phyloP scores from a whole-genome alignment of 2,888 invertebrate species.

The Strigamia crassipes region DNA sequence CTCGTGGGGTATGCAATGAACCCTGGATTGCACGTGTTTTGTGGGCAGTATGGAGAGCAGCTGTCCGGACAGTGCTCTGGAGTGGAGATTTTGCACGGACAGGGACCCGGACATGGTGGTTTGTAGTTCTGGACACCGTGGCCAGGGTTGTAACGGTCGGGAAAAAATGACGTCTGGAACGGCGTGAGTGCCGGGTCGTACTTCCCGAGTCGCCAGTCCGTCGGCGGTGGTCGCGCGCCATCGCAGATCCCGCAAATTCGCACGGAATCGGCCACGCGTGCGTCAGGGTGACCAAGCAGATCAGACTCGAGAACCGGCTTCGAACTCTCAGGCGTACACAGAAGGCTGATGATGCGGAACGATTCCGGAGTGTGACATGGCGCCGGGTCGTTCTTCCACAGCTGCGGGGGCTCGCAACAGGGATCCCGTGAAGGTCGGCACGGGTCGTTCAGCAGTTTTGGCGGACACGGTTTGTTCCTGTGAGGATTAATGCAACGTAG shows the following conservation, averaged over 20 bases:
- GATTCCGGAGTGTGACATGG: not conserved
- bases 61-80: not conserved
- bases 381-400: not conserved
- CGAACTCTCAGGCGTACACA: not conserved
- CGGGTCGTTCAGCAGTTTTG: not conserved
- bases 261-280: not conserved
- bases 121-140: not conserved
- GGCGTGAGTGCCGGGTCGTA: not conserved
- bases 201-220: not conserved
- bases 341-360: not conserved
- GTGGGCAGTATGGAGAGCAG: not conserved
- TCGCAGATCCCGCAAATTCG: not conserved
- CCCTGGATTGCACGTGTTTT: not conserved
- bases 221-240: not conserved
- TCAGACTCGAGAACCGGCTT: not conserved
- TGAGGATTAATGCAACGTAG: not conserved
- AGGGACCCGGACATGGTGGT: not conserved
- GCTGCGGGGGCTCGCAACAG: not conserved
- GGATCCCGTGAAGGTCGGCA: not conserved
- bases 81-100: not conserved
- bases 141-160: not conserved
- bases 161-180: not conserved
- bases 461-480: not conserved
- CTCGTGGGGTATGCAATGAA: not conserved
- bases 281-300: not conserved